Percentiles rank a stretch among this genome's conserved stretches.
These are phyloP conservation scores for Poeciliopsis paucimaculata DNA, from an alignment of 2,797 vertebrate species.

Conservation along the genomic window DNA sequence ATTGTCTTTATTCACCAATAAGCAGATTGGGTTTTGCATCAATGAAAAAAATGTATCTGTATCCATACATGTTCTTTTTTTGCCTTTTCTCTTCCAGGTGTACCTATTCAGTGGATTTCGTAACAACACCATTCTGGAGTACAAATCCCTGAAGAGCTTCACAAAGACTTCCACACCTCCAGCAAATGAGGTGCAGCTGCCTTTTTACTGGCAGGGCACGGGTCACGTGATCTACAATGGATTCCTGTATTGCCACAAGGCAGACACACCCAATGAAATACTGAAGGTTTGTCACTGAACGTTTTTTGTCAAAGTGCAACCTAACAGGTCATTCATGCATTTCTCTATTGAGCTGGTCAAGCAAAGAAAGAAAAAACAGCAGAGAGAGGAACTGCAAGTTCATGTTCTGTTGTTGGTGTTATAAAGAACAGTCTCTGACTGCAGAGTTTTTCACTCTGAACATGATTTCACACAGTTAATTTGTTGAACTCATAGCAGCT, in stretches of 20 bases:
- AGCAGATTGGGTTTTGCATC: not conserved
- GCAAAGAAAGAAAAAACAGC: not conserved
- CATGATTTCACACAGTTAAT: conserved; percentile 7
- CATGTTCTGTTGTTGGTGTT: not conserved
- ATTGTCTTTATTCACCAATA: not conserved
- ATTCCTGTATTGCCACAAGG: conserved; percentile 90
- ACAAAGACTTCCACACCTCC: conserved; percentile 72
- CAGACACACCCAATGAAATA: conserved; percentile 87
- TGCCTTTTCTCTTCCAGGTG: conserved; percentile 63
- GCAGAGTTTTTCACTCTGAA: conserved; percentile 8
- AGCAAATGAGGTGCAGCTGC: conserved; percentile 78
- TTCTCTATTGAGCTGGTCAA: not conserved
- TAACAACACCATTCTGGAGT: conserved; percentile 86
- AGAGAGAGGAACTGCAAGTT: not conserved
- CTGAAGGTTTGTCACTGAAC: conserved; percentile 78
- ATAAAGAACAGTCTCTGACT: not conserved
- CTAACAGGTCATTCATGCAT: not conserved
- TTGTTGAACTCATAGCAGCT: conserved; percentile 1
- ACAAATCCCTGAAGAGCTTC: conserved; percentile 84
- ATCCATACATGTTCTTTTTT: not conserved
- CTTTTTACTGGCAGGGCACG: conserved; percentile 89
- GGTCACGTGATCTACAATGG: conserved; percentile 87
- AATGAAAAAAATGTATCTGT: not conserved
- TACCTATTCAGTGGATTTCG: conserved; percentile 87
- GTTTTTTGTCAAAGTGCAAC: not conserved